Percentiles rank a stretch among this genome's conserved stretches.
These are phyloP conservation scores for Toxonevra muliebris DNA, from an alignment of 2,888 invertebrate genomes.

Conservation along the genomic window DNA sequence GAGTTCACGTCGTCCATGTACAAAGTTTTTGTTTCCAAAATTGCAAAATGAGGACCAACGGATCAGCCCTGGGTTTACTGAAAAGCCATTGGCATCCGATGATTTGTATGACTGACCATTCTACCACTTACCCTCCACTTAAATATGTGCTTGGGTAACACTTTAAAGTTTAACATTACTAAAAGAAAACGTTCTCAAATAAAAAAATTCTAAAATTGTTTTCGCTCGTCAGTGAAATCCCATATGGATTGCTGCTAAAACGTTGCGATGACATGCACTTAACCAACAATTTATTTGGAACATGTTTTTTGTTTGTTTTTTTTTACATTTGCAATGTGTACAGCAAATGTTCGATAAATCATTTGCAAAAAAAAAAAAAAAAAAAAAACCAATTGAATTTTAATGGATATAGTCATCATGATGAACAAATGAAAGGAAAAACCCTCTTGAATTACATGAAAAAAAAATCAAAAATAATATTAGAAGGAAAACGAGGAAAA, in stretches of 20 bases:
- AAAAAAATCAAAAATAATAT: background rate
- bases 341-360: background rate
- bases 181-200: no score
- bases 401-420: conserved; percentile 2
- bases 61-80: no score
- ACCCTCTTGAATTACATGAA: no score
- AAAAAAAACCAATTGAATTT: background rate
- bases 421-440: background rate
- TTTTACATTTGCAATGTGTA: background rate
- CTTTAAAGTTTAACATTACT: no score
- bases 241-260: conserved; percentile 12
- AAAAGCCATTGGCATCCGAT: no score
- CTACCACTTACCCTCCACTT: no score
- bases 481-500: conserved; percentile 42
- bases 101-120: no score
- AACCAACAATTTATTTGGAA: conserved; percentile 7
- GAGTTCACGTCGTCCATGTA: no score
- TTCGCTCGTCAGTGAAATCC: background rate
- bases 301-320: background rate
- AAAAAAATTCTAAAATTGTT: no score
- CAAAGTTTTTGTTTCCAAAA: no score
- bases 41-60: no score
- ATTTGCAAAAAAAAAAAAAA: background rate
- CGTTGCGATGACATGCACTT: conserved; percentile 14
- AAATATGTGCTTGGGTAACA: no score